Evolutionary conservation across 2,888 invertebrate genomes (phyloP), one percentile per base, ranked within the genome.

Genomic region (Melanchra persicariae): DNA sequence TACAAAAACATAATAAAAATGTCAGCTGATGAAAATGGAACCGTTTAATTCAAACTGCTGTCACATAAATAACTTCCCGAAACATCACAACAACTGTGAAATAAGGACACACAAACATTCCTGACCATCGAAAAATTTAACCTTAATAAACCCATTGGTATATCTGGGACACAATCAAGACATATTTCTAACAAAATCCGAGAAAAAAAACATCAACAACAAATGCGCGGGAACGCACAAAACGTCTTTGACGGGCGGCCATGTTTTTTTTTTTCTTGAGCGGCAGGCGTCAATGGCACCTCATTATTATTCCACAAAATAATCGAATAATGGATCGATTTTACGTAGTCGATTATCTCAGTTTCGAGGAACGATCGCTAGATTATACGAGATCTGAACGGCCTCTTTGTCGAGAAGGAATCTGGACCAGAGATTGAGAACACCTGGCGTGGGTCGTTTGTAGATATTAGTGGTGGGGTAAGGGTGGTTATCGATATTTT

Each of bases 241-340:
- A 81, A 83, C 79, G 67, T 70, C 76, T 88, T 88, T 89, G 90
- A 89, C 89, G 85, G 75, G 83, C 86, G 85, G 89, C 88, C 87
- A 87, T 88, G 77, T 85, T 34, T 82, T 49, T 65, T 82, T 86
- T 85, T 86, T 85, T 83, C 82, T 71, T 76, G 24, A 57, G 75
- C 83, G 86, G 82, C 87, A 85, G 86, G 88, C 91, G 91, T 92
- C 92, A 92, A 92, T 91, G 86, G 89, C 88, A 88, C 87, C 91
- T 93, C 92, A 91, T 93, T 93, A 93, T 93, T 93, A 93, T 93
- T 91, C 92, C 87, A 89, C 87, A 89, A 91, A 91, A 92, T 93
- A 93, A 93, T 93, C 91, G 84, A 85, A 85, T 84, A 93, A 92
- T 87, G 88, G 88, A 85, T 87, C 89, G 89, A 90, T 90, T 90